phyloP scores from a whole-genome alignment of 2,888 invertebrate species.

The Creontiades dilutus region DNA sequence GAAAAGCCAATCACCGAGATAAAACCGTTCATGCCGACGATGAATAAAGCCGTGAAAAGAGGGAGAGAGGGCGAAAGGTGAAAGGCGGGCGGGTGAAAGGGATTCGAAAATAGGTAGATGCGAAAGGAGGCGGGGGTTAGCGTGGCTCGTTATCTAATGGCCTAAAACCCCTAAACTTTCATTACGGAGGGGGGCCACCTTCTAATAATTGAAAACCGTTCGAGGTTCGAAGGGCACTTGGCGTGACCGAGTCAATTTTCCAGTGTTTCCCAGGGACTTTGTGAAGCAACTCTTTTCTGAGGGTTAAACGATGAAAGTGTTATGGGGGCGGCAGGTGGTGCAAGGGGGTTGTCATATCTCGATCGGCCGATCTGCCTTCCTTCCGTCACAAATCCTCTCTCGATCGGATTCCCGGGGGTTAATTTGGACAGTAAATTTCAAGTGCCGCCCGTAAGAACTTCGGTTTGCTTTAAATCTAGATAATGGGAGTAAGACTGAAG shows the following conservation, averaged over 20 bases:
- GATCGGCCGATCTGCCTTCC: conserved; percentile 12
- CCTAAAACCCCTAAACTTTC: conserved; percentile 71
- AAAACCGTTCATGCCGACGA: conserved; percentile 33
- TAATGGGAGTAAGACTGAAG: too few relatives aligned
- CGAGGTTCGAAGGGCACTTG: conserved; percentile 3
- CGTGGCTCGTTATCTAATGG: conserved; percentile 69
- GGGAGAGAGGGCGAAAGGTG: conserved; percentile 34
- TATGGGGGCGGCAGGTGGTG: conserved; percentile 46
- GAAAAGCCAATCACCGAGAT: conserved; percentile 31
- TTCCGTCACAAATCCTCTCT: conserved; percentile 14
- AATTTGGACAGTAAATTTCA: not conserved
- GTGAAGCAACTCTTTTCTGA: conserved; percentile 48
- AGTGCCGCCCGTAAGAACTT: not conserved
- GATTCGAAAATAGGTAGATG: conserved; percentile 47
- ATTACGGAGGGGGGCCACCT: conserved; percentile 68
- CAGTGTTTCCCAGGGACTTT: conserved; percentile 31
- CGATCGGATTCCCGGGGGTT: not conserved
- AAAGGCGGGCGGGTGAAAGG: conserved; percentile 48
- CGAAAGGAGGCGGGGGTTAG: conserved; percentile 26
- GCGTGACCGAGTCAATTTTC: conserved; percentile 72
- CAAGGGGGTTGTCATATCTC: conserved; percentile 40
- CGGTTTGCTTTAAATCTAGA: not conserved
- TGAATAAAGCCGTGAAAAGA: conserved; percentile 28
- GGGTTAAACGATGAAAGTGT: conserved; percentile 24
- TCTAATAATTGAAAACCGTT: conserved; percentile 73